Evolutionary conservation across 2,888 invertebrate species (phyloP), one percentile per base, ranked within the genome.

Genomic region (Azorinus chamasolen): DNA sequence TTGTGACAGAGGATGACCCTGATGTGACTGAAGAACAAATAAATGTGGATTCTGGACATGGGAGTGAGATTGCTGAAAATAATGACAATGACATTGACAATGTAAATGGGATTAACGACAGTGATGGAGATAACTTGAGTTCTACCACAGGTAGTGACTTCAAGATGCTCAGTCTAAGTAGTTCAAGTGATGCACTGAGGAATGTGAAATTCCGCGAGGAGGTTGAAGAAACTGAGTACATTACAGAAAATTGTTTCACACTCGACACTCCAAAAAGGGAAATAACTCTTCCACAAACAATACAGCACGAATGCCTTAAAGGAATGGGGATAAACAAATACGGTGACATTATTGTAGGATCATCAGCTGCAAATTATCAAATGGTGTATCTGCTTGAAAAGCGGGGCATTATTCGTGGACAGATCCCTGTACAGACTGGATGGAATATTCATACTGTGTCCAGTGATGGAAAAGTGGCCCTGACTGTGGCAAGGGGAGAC

Each of bases 361-460:
- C 89, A 24, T 83, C 85, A 0, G 68, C 79, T 14, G 78, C 79
- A 6, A 77, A 79, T 46, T 76, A 71, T 43, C 86, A 86, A 61
- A 86, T 82, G 71, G 79, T 90, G 18, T 88, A 87, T 71, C 73
- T 89, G 27, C 78, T 90, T 20, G 90, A 90, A 65, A 88, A 89
- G 65, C 83, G 86, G 24, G 90, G 89, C 25, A 89, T 89, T 32
- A 80, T 90, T 25, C 79, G 88, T 12, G 90, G 89, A 2, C 88
- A 87, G 63, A 78, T 87, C 10, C 83, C 83, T 0, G 73, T 90
- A 10, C 83, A 85, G 41, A 79, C 81, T 32, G 86, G 86, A 22
- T 90, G 89, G 89, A 86, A 73, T 37, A 83, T 90, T 37, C 89
- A 89, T 66, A 87, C 88, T 3, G 86, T 90, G 6, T 83, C 89